Evolutionary conservation across 2,113 vertebrate genomes (phyloP).

Genomic region (Oncorhynchus masou): DNA sequence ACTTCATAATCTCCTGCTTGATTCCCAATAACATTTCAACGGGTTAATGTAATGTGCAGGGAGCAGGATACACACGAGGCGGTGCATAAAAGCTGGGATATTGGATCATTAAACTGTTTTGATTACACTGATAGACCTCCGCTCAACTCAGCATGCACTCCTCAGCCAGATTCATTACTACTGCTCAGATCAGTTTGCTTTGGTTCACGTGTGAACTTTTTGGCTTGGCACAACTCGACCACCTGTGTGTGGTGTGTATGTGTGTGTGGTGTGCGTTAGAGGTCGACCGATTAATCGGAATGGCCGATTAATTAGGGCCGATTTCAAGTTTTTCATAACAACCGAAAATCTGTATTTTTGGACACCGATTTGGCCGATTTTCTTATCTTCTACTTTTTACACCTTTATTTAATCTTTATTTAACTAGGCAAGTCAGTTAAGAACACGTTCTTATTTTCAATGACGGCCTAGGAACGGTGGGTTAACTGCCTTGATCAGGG

Average conservation of each 20-base stretch:
- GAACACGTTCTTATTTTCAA: no score
- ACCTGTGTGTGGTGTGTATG: not conserved
- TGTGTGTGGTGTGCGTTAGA: not conserved
- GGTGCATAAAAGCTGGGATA: conserved; percentile 19
- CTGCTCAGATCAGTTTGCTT: conserved; percentile 19
- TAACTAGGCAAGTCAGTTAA: no score
- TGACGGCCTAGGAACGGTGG: no score
- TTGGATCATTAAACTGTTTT: conserved; percentile 10
- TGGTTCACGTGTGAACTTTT: not conserved
- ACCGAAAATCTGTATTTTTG: no score
- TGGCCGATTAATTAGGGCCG: no score
- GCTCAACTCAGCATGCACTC: conserved; percentile 18
- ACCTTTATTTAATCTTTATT: no score
- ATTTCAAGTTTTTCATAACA: no score
- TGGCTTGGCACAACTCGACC: not conserved
- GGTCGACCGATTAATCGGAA: no score
- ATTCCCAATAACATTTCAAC: conserved; percentile 33
- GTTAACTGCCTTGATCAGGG: no score
- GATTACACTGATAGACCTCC: conserved; percentile 28
- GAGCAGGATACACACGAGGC: conserved; percentile 9
- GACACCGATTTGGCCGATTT: no score
- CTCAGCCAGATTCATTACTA: conserved; percentile 12
- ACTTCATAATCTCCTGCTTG: conserved; percentile 33
- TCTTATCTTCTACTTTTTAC: no score
- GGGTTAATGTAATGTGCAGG: conserved; percentile 6